Conservation (phyloP, 2,888 invertebrate genomes). For the Apotomis turbidana region DNA sequence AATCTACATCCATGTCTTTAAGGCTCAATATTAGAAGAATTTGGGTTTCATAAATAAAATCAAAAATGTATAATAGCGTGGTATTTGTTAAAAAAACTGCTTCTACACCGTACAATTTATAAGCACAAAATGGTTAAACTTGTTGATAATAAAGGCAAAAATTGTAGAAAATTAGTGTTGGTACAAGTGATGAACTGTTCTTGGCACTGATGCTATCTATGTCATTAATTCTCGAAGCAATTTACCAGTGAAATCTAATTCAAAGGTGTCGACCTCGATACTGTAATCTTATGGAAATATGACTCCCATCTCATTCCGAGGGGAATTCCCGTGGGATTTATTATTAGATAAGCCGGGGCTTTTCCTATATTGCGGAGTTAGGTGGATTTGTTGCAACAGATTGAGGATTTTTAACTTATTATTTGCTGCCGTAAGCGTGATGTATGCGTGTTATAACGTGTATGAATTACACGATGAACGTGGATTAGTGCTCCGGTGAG, state of each 20-base stretch:
- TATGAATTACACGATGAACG: background rate
- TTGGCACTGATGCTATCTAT: conserved; percentile 14
- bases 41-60: background rate
- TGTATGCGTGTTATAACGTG: conserved; percentile 1
- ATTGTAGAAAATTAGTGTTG: background rate
- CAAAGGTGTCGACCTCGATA: conserved; percentile 32
- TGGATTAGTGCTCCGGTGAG: background rate
- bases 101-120: background rate
- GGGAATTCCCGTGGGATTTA: conserved; percentile 30
- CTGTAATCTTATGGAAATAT: conserved; percentile 30
- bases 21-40: no score
- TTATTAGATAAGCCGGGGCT: conserved; percentile 32
- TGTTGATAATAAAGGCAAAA: background rate
- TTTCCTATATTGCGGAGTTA: conserved; percentile 8
- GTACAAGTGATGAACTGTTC: background rate
- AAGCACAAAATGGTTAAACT: no score
- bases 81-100: background rate
- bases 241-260: conserved; percentile 30
- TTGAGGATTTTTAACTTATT: conserved; percentile 22
- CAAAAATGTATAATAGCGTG: background rate
- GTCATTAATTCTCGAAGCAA: conserved; percentile 21
- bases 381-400: conserved; percentile 17
- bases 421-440: conserved; percentile 10
- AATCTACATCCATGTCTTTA: no score
- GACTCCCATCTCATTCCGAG: conserved; percentile 28